Conservation (phyloP, 2,888 invertebrate genomes). For the Sesia apiformis region DNA sequence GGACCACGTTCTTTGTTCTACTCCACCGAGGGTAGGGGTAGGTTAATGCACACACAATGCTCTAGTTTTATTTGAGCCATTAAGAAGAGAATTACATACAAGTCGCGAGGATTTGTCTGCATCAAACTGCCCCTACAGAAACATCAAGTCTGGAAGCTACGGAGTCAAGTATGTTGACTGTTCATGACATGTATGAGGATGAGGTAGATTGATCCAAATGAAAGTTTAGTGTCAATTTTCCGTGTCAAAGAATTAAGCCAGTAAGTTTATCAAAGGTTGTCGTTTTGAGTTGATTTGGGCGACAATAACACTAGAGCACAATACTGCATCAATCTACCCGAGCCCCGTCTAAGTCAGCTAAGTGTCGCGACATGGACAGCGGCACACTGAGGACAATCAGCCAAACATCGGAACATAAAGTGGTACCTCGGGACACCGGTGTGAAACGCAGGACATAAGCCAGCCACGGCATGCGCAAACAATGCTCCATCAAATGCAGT, state of each 20-base stretch:
- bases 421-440: slow-evolving; percentile 61
- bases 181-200: slow-evolving; percentile 16
- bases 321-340: slow-evolving; percentile 52
- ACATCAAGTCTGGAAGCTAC: background rate
- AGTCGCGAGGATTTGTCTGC: slow-evolving; percentile 7
- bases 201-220: slow-evolving; percentile 43
- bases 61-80: background rate
- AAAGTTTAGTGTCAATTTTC: too few relatives aligned
- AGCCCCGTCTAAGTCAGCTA: slow-evolving; percentile 1
- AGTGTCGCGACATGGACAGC: slow-evolving; percentile 55
- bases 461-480: slow-evolving; percentile 71
- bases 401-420: slow-evolving; percentile 56
- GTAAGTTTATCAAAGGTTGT: background rate
- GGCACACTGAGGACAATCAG: slow-evolving; percentile 67
- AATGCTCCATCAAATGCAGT: slow-evolving; percentile 72
- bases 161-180: slow-evolving; percentile 5
- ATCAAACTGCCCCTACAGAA: slow-evolving; percentile 43
- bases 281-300: background rate
- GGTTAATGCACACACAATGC: slow-evolving; percentile 32
- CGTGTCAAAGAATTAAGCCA: too few relatives aligned
- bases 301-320: background rate
- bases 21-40: slow-evolving; percentile 34
- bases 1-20: slow-evolving; percentile 45
- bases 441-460: slow-evolving; percentile 67
- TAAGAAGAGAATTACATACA: background rate